Conservation (phyloP, 2,888 invertebrate genomes). For the Cataglyphis rosenhaueri region DNA sequence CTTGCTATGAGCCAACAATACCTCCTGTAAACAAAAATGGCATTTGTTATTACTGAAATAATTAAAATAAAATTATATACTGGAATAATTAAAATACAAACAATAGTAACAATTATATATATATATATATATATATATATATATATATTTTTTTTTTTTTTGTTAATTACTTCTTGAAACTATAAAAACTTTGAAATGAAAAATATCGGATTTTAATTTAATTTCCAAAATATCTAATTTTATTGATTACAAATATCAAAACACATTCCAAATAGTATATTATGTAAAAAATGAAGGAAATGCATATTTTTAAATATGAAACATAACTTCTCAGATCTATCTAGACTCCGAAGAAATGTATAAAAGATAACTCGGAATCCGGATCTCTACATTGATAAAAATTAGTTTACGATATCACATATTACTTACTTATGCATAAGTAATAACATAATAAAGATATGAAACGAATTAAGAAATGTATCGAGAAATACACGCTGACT, state of each 20-base stretch:
- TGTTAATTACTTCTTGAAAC: neutral
- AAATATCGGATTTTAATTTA: neutral
- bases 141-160: neutral
- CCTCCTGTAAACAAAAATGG: constrained; percentile 78
- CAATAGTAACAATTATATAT: neutral
- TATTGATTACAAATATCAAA: neutral
- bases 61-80: neutral
- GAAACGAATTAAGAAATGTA: neutral
- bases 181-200: neutral
- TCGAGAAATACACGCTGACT: neutral
- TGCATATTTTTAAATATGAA: neutral
- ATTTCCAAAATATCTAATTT: neutral
- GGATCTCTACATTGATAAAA: neutral
- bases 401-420: neutral
- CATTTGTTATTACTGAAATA: neutral
- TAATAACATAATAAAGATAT: constrained; percentile 29
- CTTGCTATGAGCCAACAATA: constrained; percentile 80
- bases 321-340: neutral
- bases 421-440: neutral
- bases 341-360: neutral
- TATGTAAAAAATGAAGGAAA: neutral
- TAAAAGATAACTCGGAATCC: neutral
- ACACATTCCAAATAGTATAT: neutral
- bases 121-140: neutral
- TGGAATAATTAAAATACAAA: too few species aligned